phyloP scores from a whole-genome alignment of 2,113 vertebrate species.

The Pyrgilauda ruficollis region DNA sequence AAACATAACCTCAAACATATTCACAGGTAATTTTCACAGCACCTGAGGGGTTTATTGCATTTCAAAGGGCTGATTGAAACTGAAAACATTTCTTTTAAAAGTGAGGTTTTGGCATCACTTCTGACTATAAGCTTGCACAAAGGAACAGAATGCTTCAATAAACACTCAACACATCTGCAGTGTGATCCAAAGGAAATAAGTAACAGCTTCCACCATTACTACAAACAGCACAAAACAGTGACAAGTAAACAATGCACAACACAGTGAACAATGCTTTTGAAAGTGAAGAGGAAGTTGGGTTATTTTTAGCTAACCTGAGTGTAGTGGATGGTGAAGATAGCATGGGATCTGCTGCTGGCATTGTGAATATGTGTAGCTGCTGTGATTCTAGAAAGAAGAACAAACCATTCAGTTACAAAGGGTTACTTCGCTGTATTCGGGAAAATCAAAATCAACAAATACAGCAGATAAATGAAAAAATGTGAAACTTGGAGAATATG shows the following conservation, averaged over 20 bases:
- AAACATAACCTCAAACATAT: neutral
- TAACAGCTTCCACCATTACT: neutral
- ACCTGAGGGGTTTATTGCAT: neutral
- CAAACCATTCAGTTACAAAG: neutral
- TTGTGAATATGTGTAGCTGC: constrained; percentile 94
- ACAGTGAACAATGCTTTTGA: neutral
- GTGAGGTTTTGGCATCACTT: neutral
- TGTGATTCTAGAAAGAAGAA: constrained; percentile 81
- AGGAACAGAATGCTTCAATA: neutral
- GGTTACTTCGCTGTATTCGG: neutral
- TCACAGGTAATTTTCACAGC: neutral
- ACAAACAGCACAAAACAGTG: neutral
- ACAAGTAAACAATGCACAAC: neutral
- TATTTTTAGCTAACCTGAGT: constrained; percentile 83
- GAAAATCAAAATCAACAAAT: neutral
- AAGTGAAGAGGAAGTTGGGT: neutral
- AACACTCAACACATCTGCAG: constrained; percentile 1
- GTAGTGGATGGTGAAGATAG: constrained; percentile 96
- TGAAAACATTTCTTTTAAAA: neutral
- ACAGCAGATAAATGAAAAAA: neutral
- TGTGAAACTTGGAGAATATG: neutral
- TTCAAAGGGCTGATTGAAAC: neutral
- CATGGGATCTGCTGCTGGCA: constrained; percentile 96
- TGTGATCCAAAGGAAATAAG: constrained; percentile 1
- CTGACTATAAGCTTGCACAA: neutral